Evolutionary conservation across 2,113 vertebrate species (phyloP), one percentile per base, ranked within the genome.

Genomic region (Echinops telfairi): DNA sequence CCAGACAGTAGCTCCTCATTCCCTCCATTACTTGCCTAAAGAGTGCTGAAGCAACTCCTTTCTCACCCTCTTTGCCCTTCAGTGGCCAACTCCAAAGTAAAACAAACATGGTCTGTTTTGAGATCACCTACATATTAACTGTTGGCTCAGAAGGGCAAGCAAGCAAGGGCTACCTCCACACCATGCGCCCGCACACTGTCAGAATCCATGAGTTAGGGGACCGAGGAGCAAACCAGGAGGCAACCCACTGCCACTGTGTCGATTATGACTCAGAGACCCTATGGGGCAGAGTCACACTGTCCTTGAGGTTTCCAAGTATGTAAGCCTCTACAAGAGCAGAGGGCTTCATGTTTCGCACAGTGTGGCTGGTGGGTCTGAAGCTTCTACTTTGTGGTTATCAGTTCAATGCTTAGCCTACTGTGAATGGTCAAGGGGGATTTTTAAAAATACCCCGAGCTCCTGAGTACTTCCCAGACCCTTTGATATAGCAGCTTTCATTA

Each of bases 401-500:
- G 60, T 7, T 23, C 60, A 62, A 23, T 22, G 57, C 57, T 58
- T 58, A 3, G 12, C 57, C 57, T 58, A 58, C 57, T 16, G 19
- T 62, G 60, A 62, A 12, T 62, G 60, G 25, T 33, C 64, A 62
- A 83, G 64, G 64, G 64, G 15, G 47, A 11, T 53, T 71, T 85
- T 90, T 92, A 95, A 58, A 81, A 80, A 27, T 27, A 86, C 64
- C 20, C 23, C 5, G 20, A 22, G 38, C 73, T 27, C 3, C 31
- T 36, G 1, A 88, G 43, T 6, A 29, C 10, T 75, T 12, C 16
- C 68, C 12, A 58, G 64, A 9, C 53, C 77, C 62, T 73, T 47
- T 77, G 38, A 86, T 29, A 88, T 3, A 79, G 16, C 43, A 89
- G 64, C 57, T 83, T 91, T 94, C 60, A 83, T 15, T 84, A 92